phyloP scores from a whole-genome alignment of 2,888 invertebrate genomes.

The Limenitis camilla region DNA sequence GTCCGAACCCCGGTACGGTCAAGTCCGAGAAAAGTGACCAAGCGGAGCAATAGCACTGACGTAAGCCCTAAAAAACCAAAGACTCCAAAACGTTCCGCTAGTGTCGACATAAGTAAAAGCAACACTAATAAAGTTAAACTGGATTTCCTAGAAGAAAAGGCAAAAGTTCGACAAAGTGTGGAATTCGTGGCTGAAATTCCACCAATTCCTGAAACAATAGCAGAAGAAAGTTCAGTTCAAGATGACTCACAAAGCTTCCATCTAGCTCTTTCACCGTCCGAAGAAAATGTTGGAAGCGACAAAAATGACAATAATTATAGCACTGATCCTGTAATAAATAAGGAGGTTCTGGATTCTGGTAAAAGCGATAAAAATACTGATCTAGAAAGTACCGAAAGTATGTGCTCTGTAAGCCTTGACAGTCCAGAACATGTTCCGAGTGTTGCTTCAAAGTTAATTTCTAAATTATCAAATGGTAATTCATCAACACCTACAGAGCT shows the following conservation, averaged over 20 bases:
- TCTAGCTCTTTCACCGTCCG: slow-evolving; percentile 52
- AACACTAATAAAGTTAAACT: slow-evolving; percentile 41
- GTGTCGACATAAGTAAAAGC: slow-evolving; percentile 49
- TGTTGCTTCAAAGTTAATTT: slow-evolving; percentile 58
- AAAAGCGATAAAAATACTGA: slow-evolving; percentile 52
- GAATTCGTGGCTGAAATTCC: slow-evolving; percentile 47
- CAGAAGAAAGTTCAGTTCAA: slow-evolving; percentile 43
- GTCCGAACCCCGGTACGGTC: slow-evolving; percentile 47
- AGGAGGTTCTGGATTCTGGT: slow-evolving; percentile 37
- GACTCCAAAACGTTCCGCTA: slow-evolving; percentile 56
- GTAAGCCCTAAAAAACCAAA: slow-evolving; percentile 51
- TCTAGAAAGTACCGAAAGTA: slow-evolving; percentile 63
- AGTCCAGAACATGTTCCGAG: slow-evolving; percentile 55
- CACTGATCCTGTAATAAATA: slow-evolving; percentile 49
- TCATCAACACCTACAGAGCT: slow-evolving; percentile 63
- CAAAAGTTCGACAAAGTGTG: slow-evolving; percentile 37
- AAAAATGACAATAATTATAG: slow-evolving; percentile 33
- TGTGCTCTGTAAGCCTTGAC: slow-evolving; percentile 48
- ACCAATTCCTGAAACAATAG: slow-evolving; percentile 43
- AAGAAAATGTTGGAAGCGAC: slow-evolving; percentile 17
- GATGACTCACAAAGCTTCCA: slow-evolving; percentile 65
- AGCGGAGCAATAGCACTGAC: slow-evolving; percentile 61
- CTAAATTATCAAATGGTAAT: slow-evolving; percentile 65
- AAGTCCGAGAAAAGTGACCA: slow-evolving; percentile 50
- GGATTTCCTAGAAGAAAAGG: slow-evolving; percentile 30